Evolutionary conservation across 1,140 invertebrate species (phyloP).

Genomic region (Drosophila kohkoa): DNA sequence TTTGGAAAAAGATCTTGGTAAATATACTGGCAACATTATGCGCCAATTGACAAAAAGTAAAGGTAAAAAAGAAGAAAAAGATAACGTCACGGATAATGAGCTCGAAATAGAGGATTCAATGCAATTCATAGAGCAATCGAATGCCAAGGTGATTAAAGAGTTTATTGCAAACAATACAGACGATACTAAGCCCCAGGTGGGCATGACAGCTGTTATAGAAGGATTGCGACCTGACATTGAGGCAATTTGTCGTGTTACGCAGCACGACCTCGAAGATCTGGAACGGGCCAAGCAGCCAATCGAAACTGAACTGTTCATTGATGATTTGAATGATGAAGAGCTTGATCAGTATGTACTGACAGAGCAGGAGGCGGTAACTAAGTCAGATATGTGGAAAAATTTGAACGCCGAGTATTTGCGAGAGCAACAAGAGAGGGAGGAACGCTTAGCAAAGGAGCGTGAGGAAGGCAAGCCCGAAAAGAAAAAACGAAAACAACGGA

Average conservation of each 20-base stretch:
- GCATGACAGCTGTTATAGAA: slow-evolving; percentile 53
- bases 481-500: slow-evolving; percentile 88
- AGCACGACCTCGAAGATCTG: slow-evolving; percentile 68
- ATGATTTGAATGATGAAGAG: slow-evolving; percentile 95
- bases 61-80: slow-evolving; percentile 18
- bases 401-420: slow-evolving; percentile 93
- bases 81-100: slow-evolving; percentile 43
- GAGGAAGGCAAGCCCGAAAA: slow-evolving; percentile 93
- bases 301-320: slow-evolving; percentile 89
- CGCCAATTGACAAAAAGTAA: slow-evolving; percentile 54
- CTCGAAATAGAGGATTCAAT: slow-evolving; percentile 85
- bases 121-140: slow-evolving; percentile 87
- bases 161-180: slow-evolving; percentile 80
- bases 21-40: slow-evolving; percentile 70
- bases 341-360: slow-evolving; percentile 94
- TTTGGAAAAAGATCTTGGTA: slow-evolving; percentile 88
- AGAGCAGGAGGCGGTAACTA: slow-evolving; percentile 91
- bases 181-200: slow-evolving; percentile 16
- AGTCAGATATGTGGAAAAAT: slow-evolving; percentile 93
- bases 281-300: slow-evolving; percentile 73
- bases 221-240: slow-evolving; percentile 81
- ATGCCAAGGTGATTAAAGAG: slow-evolving; percentile 86
- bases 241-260: slow-evolving; percentile 75
- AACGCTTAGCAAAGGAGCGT: slow-evolving; percentile 89
- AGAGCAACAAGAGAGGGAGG: slow-evolving; percentile 94